Evolutionary conservation across 2,113 vertebrate species (phyloP).

Genomic region (Lasiurus borealis): DNA sequence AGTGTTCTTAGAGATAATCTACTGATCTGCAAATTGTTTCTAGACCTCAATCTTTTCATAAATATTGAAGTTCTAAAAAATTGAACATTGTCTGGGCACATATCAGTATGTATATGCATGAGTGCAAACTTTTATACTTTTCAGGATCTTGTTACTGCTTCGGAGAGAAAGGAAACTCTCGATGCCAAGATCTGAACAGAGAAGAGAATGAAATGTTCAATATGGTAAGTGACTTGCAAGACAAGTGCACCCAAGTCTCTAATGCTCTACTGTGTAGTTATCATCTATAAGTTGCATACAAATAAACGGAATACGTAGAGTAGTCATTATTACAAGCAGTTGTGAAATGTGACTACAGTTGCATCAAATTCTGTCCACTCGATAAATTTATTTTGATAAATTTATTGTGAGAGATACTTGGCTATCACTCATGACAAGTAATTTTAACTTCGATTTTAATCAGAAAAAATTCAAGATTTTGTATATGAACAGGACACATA

Average conservation of each 20-base stretch:
- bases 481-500: not conserved
- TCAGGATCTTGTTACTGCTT: slow-evolving; percentile 7
- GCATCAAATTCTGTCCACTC: not conserved
- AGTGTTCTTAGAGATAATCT: not conserved
- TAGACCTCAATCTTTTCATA: not conserved
- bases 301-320: not conserved
- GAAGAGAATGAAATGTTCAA: not conserved
- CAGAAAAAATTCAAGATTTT: not conserved
- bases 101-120: not conserved
- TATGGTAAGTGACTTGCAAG: slow-evolving; percentile 23
- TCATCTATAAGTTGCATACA: not conserved
- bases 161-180: not conserved
- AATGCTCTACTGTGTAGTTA: not conserved
- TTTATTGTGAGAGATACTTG: not conserved
- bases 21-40: not conserved
- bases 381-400: not conserved
- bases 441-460: not conserved
- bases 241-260: not conserved
- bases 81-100: not conserved
- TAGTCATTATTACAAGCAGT: not conserved
- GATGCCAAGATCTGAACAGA: not conserved
- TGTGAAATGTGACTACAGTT: not conserved
- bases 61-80: not conserved
- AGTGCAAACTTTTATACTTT: not conserved
- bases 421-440: not conserved